These are phyloP conservation scores for Agonopterix alstromeriana DNA, from an alignment of 2,888 invertebrate species.

Conservation along the genomic window DNA sequence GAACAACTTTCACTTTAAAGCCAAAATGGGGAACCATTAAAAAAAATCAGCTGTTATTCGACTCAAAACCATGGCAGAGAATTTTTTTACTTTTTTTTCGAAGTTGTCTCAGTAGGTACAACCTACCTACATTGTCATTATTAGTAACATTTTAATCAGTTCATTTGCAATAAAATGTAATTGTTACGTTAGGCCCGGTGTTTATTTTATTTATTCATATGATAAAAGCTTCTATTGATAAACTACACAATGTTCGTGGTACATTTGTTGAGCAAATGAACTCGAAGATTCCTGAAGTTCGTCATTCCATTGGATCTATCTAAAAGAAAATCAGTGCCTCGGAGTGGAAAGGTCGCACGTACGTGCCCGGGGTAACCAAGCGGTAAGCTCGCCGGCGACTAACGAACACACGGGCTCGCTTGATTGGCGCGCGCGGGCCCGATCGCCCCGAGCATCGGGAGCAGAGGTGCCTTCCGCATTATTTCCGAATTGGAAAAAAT, in stretches of 20 bases:
- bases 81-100: too few species aligned
- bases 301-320: conserved; percentile 46
- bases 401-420: conserved; percentile 46
- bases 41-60: too few species aligned
- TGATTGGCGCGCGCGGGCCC: conserved; percentile 57
- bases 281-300: conserved; percentile 48
- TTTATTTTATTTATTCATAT: neutral
- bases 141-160: neutral
- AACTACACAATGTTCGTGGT: conserved; percentile 10
- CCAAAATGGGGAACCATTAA: too few species aligned
- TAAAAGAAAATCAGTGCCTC: conserved; percentile 66
- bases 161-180: neutral
- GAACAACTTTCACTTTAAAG: too few species aligned
- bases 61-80: too few species aligned
- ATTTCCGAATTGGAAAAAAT: conserved; percentile 73
- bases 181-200: neutral
- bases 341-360: conserved; percentile 68
- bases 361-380: conserved; percentile 68
- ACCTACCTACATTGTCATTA: too few species aligned
- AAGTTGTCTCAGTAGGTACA: too few species aligned
- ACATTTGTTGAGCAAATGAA: conserved; percentile 44
- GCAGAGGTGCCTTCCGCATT: conserved; percentile 51
- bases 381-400: conserved; percentile 48
- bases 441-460: conserved; percentile 51
- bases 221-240: too few species aligned